Base-by-base conservation (phyloP, 2,888 invertebrate genomes). In the Plemyria rubiginata region DNA sequence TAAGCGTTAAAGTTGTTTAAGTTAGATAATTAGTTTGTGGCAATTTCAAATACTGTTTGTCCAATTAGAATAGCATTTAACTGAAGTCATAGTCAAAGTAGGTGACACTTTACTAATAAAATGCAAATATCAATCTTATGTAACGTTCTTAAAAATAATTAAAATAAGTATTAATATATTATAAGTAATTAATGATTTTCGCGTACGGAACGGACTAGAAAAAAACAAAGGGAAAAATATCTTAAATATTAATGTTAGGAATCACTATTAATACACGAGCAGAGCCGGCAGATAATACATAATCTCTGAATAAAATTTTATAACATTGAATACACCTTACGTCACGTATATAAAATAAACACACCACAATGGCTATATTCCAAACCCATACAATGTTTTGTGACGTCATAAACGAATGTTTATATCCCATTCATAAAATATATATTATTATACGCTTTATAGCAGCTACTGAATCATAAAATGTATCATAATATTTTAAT, bases 351-450 rank as follows among this genome's bases (percentile, higher is more conserved):
- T 38, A 4, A 6, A 6, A 29, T 38, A 11, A 45, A 45, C 16
- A 16, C 45, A n/a, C 16, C 2, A 32, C 5, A 32, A 5, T 52
- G 15, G 2, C 22, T 3, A 22, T 22, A 22, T 3, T 3, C 22
- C 22, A 48, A 12, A 40, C 22, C 15, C 7, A 40, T 40, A 38
- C 36, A 38, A 32, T 36, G 29, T 51, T 50, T 58, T 52, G 58
- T 7, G 36, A 52, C 45, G 45, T 58, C 51, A 45, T 59, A 59
- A 58, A 58, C 46, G 52, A 43, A 52, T 59, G 48, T 48, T 59
- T 58, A 59, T 53, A 52, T 48, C 36, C 38, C 36, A 52, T 52
- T 36, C 28, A 15, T 51, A 57, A 7, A 16, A 49, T 49, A 11
- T 29, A 36, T 50, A 57, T 56, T 29, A 29, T 36, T 22, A 22